A percentile compares a stretch with the other conserved stretches of the same genome.
phyloP scores from a whole-genome alignment of 2,113 vertebrate genomes.

The Mustelus asterias region DNA sequence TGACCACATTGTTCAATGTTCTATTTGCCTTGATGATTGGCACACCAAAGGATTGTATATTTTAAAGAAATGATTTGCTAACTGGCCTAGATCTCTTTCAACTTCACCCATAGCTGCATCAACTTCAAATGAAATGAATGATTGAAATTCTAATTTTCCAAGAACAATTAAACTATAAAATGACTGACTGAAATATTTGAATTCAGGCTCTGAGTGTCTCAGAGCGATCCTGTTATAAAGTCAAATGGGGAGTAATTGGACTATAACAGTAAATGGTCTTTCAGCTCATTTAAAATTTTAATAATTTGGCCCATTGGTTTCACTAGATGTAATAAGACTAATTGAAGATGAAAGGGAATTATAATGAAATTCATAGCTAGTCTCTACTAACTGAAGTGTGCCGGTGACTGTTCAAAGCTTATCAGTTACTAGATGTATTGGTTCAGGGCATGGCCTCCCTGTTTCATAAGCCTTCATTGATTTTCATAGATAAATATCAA shows the following conservation, averaged over 20 bases:
- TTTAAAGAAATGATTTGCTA: not conserved
- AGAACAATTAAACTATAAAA: not conserved
- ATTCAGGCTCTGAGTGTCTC: not conserved
- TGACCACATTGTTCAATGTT: not conserved
- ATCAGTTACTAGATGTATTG: not conserved
- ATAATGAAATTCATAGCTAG: not conserved
- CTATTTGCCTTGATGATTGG: not conserved
- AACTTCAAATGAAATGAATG: not conserved
- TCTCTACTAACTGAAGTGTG: not conserved
- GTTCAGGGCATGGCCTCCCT: constrained; percentile 33
- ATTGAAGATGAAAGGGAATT: constrained; percentile 21
- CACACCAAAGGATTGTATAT: not conserved
- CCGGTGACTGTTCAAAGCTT: not conserved
- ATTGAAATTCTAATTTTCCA: constrained; percentile 9
- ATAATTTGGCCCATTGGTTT: constrained; percentile 32
- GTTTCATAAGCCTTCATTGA: constrained; percentile 46
- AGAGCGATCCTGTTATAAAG: not conserved
- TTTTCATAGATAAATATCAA: constrained; percentile 54
- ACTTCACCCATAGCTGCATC: not conserved
- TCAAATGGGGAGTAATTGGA: constrained; percentile 20
- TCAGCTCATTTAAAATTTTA: constrained; percentile 23
- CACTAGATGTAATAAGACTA: constrained; percentile 10
- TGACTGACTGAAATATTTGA: not conserved
- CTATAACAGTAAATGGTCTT: not conserved
- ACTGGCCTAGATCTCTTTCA: not conserved